These are phyloP conservation scores for Azemiops feae DNA, from an alignment of 2,113 vertebrate species.

Conservation along the genomic window DNA sequence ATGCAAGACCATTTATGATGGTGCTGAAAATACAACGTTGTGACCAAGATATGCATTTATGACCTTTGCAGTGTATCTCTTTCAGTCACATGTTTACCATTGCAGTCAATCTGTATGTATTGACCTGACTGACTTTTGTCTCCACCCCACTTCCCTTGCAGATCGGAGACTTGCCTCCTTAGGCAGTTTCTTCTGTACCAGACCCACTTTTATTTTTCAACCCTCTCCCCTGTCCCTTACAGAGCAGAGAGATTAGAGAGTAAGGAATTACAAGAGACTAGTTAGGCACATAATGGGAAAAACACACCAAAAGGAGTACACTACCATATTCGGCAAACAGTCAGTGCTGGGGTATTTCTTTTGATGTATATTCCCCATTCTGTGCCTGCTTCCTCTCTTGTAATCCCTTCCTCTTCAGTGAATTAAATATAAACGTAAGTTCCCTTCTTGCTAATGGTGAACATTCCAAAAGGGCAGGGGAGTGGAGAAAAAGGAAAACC, in stretches of 20 bases:
- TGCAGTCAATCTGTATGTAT: background rate
- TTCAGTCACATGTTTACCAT: background rate
- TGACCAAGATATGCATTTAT: background rate
- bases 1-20: background rate
- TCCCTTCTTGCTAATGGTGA: background rate
- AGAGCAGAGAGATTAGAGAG: background rate
- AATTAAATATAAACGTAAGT: background rate
- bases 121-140: background rate
- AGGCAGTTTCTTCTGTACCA: background rate
- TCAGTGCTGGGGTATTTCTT: background rate
- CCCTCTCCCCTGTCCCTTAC: background rate
- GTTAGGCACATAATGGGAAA: background rate
- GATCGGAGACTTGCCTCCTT: background rate
- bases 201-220: background rate
- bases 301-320: background rate
- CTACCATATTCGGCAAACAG: background rate
- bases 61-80: background rate
- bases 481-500: background rate
- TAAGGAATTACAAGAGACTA: background rate
- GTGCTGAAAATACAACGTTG: background rate
- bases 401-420: background rate
- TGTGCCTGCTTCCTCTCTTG: background rate
- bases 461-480: background rate
- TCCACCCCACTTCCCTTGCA: fast-evolving
- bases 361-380: background rate